These are phyloP conservation scores for Carettochelys insculpta DNA, from an alignment of 2,113 vertebrate genomes.

Conservation along the genomic window DNA sequence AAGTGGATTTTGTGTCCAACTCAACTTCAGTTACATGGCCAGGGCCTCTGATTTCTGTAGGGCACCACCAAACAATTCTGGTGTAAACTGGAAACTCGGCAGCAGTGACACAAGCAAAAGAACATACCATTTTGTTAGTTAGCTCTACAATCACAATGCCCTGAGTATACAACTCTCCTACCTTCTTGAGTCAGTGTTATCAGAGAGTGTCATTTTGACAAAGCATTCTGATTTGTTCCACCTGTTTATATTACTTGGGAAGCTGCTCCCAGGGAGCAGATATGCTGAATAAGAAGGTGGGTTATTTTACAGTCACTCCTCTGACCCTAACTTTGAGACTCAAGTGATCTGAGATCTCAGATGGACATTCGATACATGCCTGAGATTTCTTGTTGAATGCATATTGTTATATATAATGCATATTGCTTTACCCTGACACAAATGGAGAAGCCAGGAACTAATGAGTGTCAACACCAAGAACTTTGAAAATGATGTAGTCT, in stretches of 20 bases:
- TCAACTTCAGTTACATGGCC: not conserved
- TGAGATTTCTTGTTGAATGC: not conserved
- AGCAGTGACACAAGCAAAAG: not conserved
- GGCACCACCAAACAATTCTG: not conserved
- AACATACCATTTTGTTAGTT: fast-evolving
- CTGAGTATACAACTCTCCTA: not conserved
- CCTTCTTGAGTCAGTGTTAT: no score
- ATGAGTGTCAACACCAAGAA: not conserved
- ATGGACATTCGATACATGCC: not conserved
- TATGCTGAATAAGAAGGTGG: not conserved
- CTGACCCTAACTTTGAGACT: not conserved
- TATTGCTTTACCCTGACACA: not conserved
- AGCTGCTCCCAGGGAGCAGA: not conserved
- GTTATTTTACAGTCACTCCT: not conserved
- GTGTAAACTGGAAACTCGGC: not conserved
- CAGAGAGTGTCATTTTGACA: not conserved
- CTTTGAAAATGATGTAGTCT: not conserved
- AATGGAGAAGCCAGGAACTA: not conserved
- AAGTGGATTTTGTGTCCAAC: not conserved
- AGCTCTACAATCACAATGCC: not conserved
- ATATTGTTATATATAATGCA: not conserved
- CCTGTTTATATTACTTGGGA: not conserved
- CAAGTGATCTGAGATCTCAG: not conserved
- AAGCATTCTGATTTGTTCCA: not conserved
- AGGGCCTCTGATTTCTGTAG: not conserved